These are phyloP conservation scores for Caenorhabditis zanzibari DNA, from an alignment of 2,888 invertebrate genomes.

Conservation along the genomic window DNA sequence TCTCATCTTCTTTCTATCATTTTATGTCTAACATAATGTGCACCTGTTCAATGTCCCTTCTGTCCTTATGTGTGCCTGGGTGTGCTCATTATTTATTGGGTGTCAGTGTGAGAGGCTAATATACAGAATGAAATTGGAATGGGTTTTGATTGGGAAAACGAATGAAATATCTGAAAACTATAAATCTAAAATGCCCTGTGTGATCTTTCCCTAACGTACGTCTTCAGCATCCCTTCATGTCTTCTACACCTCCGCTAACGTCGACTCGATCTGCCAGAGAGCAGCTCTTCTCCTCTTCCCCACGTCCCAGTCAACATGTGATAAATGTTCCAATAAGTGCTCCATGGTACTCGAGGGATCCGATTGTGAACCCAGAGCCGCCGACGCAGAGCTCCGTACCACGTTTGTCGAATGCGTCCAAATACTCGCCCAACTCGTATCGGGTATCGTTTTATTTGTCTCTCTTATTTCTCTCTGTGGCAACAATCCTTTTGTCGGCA, in stretches of 20 bases:
- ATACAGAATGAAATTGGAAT: constrained; percentile 3
- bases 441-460: constrained; percentile 63
- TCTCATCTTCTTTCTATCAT: constrained; percentile 18
- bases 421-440: constrained; percentile 57
- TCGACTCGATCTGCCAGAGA: constrained; percentile 55
- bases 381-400: constrained; percentile 22
- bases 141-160: background rate
- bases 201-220: constrained; percentile 40
- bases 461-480: background rate
- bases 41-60: constrained; percentile 42
- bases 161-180: constrained; percentile 6
- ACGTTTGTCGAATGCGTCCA: constrained; percentile 41
- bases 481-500: constrained; percentile 35
- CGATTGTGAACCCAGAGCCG: constrained; percentile 47
- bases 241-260: constrained; percentile 25
- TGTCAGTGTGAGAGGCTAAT: constrained; percentile 22
- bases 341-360: constrained; percentile 67
- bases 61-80: constrained; percentile 16
- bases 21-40: constrained; percentile 13
- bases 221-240: constrained; percentile 64
- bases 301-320: constrained; percentile 44
- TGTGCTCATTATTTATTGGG: constrained; percentile 29
- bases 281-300: constrained; percentile 50
- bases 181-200: constrained; percentile 17
- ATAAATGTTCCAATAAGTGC: constrained; percentile 72